Base-by-base conservation (phyloP, 2,797 vertebrate species). In the Bryconaethiops microstoma region DNA sequence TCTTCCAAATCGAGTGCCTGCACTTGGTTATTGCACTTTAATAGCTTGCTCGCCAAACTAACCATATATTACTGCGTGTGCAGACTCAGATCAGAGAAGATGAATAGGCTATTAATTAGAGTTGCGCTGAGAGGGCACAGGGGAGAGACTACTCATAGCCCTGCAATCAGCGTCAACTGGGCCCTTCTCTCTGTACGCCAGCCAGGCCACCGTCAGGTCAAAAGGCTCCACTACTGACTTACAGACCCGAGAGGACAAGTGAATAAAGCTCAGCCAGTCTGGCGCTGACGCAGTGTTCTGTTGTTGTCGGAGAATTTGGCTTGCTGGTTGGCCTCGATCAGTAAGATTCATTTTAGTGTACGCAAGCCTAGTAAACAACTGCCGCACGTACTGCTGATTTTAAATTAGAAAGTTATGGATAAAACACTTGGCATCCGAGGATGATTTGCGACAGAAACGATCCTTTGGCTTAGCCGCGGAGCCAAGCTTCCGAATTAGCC, bases 41-140 rank as follows among this genome's bases (percentile, higher is more conserved):
- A 95, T 95, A 94, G 94, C 93, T 94, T 89, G 93, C 93, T 95
- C 94, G 92, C 94, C 94, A 95, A 95, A 95, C 94, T 94, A 95
- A 95, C 92, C 92, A 95, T 95, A 94, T 95, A 94, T 95, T 94
- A 94, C 93, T 91, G 92, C 90, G 92, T 92, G 93, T 95, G 93
- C 94, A 93, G 94, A 92, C 94, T 94, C 94, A 93, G 94, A 94
- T 95, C 94, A 93, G 93, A 94, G 92, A 94, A 95, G 94, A 95
- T 95, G 94, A 95, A 95, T 94, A 94, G 94, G 93, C 94, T 94
- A 95, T 95, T 95, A 95, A 95, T 95, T 95, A 95, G 93, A 94
- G 93, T 94, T 94, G 91, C 92, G 91, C 93, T 93, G 93, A 95
- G 94, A 95, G 94, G 94, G 93, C 94, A 94, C 94, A 92, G 89